These are phyloP conservation scores for Ptiloglossa arizonensis DNA, from an alignment of 1,140 invertebrate species.

Conservation along the genomic window DNA sequence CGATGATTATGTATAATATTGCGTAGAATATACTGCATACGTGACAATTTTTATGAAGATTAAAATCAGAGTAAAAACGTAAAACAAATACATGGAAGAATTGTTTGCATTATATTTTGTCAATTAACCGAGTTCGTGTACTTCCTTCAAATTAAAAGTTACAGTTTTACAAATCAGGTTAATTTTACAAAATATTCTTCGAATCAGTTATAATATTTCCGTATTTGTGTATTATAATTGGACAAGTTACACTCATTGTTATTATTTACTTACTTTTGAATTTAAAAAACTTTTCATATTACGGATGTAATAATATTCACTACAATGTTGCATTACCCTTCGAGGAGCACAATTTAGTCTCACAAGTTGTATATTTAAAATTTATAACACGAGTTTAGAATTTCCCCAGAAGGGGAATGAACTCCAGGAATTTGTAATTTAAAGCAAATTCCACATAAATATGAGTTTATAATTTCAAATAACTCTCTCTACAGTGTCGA, in stretches of 20 bases:
- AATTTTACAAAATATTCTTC: too few species aligned
- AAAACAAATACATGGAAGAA: too few species aligned
- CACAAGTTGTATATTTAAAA: constrained; percentile 24
- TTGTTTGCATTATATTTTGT: too few species aligned
- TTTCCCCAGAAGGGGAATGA: neutral
- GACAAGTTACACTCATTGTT: neutral
- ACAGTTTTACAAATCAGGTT: too few species aligned
- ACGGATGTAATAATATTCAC: constrained; percentile 26
- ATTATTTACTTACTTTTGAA: neutral
- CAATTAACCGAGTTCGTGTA: too few species aligned
- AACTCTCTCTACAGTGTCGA: constrained; percentile 11
- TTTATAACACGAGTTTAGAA: constrained; percentile 33
- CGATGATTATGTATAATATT: too few species aligned
- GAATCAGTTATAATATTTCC: too few species aligned
- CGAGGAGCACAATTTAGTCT: constrained; percentile 9
- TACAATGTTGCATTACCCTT: constrained; percentile 17
- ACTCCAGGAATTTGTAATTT: constrained; percentile 39
- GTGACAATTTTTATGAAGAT: too few species aligned
- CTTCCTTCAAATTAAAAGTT: too few species aligned
- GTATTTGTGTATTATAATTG: neutral
- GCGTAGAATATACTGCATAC: too few species aligned
- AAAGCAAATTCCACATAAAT: constrained; percentile 27
- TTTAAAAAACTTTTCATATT: constrained; percentile 5
- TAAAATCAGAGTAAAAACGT: too few species aligned
- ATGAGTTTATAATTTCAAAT: constrained; percentile 21